Evolutionary conservation across 2,888 invertebrate genomes (phyloP).

Genomic region (Hirtodrosophila alboralis): DNA sequence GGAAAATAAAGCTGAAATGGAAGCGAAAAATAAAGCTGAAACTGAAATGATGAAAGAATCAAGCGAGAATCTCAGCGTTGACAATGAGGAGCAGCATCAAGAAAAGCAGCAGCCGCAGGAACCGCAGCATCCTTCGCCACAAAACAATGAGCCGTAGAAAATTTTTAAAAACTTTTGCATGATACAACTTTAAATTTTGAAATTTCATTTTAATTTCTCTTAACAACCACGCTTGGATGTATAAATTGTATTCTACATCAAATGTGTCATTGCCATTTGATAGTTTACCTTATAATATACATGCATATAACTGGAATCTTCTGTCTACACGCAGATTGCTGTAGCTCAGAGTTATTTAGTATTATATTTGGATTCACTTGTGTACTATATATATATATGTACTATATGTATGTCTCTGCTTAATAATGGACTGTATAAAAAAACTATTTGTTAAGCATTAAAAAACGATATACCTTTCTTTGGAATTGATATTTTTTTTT

Average conservation of each 20-base stretch:
- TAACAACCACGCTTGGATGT: slow-evolving; percentile 9
- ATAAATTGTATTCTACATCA: slow-evolving; percentile 3
- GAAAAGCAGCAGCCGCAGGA: slow-evolving; percentile 9
- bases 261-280: no score
- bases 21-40: no score
- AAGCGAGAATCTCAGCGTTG: slow-evolving; percentile 9
- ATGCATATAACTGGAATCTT: slow-evolving; percentile 3
- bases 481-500: slow-evolving; percentile 32
- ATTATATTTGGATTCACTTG: slow-evolving; percentile 66
- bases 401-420: slow-evolving; percentile 44
- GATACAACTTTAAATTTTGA: slow-evolving; percentile 1
- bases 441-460: slow-evolving; percentile 62
- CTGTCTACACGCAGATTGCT: slow-evolving; percentile 38
- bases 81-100: slow-evolving; percentile 14
- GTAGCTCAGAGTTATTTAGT: slow-evolving; percentile 57
- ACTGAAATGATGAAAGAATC: background rate
- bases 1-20: background rate
- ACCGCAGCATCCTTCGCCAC: slow-evolving; percentile 3
- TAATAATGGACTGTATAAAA: slow-evolving; percentile 50
- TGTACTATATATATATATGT: no score
- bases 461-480: slow-evolving; percentile 46
- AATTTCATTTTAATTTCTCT: slow-evolving; percentile 6
- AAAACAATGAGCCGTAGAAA: slow-evolving; percentile 15
- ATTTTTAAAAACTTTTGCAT: slow-evolving; percentile 5
- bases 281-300: no score